These are phyloP conservation scores for Temnopleurus reevesii DNA, from an alignment of 53 echinoderm and acorn worm species.

Conservation along the genomic window DNA sequence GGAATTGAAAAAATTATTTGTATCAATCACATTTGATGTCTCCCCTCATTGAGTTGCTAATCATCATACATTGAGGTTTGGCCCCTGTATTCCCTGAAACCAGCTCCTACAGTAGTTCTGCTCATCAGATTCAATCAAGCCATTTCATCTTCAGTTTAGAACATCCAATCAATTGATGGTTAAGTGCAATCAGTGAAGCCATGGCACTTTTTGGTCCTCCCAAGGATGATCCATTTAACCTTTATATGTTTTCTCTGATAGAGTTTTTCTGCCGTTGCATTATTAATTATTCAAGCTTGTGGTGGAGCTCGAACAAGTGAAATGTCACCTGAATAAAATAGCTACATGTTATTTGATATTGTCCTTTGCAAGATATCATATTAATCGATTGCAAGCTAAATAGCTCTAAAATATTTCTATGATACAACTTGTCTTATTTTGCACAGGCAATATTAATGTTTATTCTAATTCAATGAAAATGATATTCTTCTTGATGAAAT, in stretches of 20 bases:
- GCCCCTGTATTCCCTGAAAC: not conserved
- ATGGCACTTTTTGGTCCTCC: not conserved
- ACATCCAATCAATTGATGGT: not conserved
- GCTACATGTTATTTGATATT: too few relatives aligned
- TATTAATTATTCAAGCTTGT: not conserved
- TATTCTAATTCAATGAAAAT: too few relatives aligned
- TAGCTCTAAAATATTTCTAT: too few relatives aligned
- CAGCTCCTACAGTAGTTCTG: not conserved
- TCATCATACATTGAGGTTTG: not conserved
- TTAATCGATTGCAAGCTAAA: too few relatives aligned
- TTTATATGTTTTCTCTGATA: not conserved
- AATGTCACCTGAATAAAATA: too few relatives aligned
- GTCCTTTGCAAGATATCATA: too few relatives aligned
- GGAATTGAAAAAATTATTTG: not conserved
- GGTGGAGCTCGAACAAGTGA: too few relatives aligned
- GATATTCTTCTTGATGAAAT: too few relatives aligned
- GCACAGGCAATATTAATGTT: too few relatives aligned
- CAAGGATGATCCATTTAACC: constrained; percentile 12
- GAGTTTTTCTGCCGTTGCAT: too few relatives aligned
- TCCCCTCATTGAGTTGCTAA: not conserved
- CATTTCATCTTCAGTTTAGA: not conserved
- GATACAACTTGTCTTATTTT: too few relatives aligned
- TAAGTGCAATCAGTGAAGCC: constrained; percentile 26
- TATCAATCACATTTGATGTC: not conserved
- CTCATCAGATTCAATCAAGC: not conserved